Base-by-base conservation (phyloP, 2,113 vertebrate genomes). In the Crocuta crocuta region DNA sequence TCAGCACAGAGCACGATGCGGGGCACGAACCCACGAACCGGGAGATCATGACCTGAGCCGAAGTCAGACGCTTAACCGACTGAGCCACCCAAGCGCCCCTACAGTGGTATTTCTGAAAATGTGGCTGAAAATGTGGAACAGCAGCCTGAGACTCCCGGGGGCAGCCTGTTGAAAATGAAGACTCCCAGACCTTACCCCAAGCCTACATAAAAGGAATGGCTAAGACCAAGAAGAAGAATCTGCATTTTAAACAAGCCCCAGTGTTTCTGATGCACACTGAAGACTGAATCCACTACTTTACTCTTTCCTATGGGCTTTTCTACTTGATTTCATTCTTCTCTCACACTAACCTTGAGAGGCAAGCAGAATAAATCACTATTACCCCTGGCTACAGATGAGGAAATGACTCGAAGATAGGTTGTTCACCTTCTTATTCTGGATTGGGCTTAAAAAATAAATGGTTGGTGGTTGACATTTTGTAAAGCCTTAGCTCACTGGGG, bases 401-500 rank as follows among this genome's bases (percentile, higher is more conserved):
- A 79, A 89, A 66, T 13, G 5, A 53, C 26, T 50, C 2, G 11
- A 70, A 93, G 74, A 65, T 1, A 76, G n/a, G 4, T 23, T 68
- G 83, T 63, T 79, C 74, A 78, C 45, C 68, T 63, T 76, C 91
- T 86, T 89, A 81, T 85, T 89, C n/a, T 85, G 79, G 17, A 89
- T 21, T 24, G 28, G 58, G 19, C 33, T 88, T 39, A 70, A 53
- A 79, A 84, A 53, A 61, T 48, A n/a, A 50, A 66, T 43, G 58
- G 74, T 63, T 89, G 26, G 81, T 43, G 63, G 81, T 0, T 87
- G 79, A 70, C 24, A 45, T 43, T 28, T 39, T 94, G 68, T 48
- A 85, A 78, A 76, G 89, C 53, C 35, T 43, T 65, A 33, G 89
- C n/a, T 95, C 53, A 10, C 28, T 58, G 53, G 35, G 24, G 16